phyloP scores from a whole-genome alignment of 2,113 vertebrate genomes.

The Dicrurus megarhynchus region DNA sequence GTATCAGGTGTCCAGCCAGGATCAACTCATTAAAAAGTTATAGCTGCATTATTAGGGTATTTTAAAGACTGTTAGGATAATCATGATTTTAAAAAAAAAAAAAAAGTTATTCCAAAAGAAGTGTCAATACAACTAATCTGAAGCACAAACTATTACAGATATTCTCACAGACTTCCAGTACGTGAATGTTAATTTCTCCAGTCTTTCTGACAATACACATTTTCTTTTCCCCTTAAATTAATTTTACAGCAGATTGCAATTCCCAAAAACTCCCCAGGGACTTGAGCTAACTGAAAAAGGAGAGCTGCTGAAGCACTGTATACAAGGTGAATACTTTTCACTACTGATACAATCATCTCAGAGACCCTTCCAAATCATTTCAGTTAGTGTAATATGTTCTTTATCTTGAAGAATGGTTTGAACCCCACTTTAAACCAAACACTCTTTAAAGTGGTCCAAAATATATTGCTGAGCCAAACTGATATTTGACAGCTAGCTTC shows the following conservation, averaged over 20 bases:
- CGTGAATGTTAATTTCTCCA: background rate
- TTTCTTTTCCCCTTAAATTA: constrained; percentile 41
- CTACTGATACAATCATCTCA: background rate
- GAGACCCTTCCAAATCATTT: background rate
- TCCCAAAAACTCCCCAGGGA: background rate
- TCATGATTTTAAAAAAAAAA: background rate
- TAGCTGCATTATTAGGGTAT: background rate
- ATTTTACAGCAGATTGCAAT: constrained; percentile 4
- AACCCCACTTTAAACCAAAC: background rate
- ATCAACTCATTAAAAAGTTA: background rate
- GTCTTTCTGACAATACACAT: background rate
- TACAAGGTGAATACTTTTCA: background rate
- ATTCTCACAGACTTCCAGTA: background rate
- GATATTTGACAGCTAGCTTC: background rate
- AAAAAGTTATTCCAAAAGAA: background rate
- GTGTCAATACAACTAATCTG: background rate
- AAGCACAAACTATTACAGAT: background rate
- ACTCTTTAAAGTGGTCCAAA: background rate
- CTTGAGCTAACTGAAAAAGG: background rate
- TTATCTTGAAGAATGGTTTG: background rate
- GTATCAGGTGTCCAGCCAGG: background rate
- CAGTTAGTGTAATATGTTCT: background rate
- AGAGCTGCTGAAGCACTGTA: background rate
- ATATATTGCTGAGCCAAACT: background rate
- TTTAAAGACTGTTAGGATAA: background rate